Conservation (phyloP, 1,140 invertebrate species). For the Drosophila tani region DNA sequence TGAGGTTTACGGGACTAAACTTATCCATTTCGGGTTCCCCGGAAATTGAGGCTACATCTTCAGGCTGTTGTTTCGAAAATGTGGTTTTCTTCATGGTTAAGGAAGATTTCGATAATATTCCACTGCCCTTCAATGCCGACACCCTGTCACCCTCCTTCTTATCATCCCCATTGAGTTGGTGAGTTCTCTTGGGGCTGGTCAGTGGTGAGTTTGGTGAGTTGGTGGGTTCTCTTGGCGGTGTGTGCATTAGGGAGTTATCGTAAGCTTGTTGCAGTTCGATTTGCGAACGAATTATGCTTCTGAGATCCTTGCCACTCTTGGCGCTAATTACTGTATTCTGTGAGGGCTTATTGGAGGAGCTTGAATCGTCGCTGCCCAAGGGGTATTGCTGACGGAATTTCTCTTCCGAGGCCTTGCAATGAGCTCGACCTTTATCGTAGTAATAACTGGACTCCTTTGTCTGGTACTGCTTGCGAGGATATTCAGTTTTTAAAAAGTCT, state of each 20-base stretch:
- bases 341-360: conserved; percentile 4
- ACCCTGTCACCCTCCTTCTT: neutral
- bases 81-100: neutral
- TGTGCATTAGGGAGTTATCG: conserved; percentile 9
- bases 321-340: conserved; percentile 54
- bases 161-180: neutral
- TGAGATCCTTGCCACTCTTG: conserved; percentile 60
- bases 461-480: neutral
- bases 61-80: neutral
- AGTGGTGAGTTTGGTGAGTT: neutral
- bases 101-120: too few species aligned
- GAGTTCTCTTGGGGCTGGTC: too few species aligned
- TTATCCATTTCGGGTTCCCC: too few species aligned
- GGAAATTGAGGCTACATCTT: neutral
- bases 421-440: neutral
- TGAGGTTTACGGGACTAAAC: neutral
- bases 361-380: neutral
- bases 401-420: conserved; percentile 1
- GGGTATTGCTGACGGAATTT: conserved; percentile 13
- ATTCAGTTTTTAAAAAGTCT: neutral
- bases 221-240: too few species aligned
- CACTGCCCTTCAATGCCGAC: too few species aligned
- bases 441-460: neutral
- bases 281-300: conserved; percentile 54
- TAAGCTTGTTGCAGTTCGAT: conserved; percentile 54